A percentile compares a stretch with the other conserved stretches of the same genome.
Evolutionary conservation across 2,888 invertebrate species (phyloP).

Genomic region (Marasmarcha lunaedactyla): DNA sequence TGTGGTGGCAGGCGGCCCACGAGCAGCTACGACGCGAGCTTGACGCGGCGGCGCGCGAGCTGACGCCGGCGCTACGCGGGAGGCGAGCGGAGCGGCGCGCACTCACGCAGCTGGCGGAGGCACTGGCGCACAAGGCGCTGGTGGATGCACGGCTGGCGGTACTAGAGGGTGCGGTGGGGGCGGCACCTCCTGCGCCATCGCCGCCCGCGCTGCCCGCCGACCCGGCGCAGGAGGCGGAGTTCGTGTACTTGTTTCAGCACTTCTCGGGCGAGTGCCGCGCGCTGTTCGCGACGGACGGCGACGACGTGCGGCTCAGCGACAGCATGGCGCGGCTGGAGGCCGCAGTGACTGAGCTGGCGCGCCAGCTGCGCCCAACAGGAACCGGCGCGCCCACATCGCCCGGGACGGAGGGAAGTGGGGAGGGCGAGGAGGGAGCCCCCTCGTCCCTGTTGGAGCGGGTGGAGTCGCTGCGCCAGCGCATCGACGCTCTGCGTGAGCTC

Average conservation of each 20-base stretch:
- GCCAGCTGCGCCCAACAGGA: conserved; percentile 7
- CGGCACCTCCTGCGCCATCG: conserved; percentile 25
- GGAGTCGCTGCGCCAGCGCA: conserved; percentile 54
- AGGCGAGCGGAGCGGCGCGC: conserved; percentile 30
- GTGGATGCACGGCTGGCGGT: conserved; percentile 82
- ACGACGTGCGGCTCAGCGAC: conserved; percentile 67
- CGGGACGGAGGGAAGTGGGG: conserved; percentile 8
- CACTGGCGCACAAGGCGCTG: conserved; percentile 79
- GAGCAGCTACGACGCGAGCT: conserved; percentile 78
- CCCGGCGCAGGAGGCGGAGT: conserved; percentile 74
- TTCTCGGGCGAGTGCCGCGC: conserved; percentile 73
- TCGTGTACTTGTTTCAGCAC: conserved; percentile 74
- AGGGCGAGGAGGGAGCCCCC: conserved; percentile 13
- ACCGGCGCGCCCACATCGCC: conserved; percentile 13
- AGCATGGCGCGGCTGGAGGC: conserved; percentile 62
- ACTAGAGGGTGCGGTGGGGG: conserved; percentile 69
- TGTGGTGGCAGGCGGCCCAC: conserved; percentile 81
- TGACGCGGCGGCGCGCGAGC: conserved; percentile 76
- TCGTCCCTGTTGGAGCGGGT: conserved; percentile 34
- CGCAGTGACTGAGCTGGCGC: conserved; percentile 48
- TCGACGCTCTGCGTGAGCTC: conserved; percentile 59
- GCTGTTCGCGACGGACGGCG: conserved; percentile 69
- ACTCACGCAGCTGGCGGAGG: conserved; percentile 76
- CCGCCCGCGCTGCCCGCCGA: conserved; percentile 62
- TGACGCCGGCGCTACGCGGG: conserved; percentile 54